Evolutionary conservation across 2,888 invertebrate genomes (phyloP).

Genomic region (Latrodectus elegans): DNA sequence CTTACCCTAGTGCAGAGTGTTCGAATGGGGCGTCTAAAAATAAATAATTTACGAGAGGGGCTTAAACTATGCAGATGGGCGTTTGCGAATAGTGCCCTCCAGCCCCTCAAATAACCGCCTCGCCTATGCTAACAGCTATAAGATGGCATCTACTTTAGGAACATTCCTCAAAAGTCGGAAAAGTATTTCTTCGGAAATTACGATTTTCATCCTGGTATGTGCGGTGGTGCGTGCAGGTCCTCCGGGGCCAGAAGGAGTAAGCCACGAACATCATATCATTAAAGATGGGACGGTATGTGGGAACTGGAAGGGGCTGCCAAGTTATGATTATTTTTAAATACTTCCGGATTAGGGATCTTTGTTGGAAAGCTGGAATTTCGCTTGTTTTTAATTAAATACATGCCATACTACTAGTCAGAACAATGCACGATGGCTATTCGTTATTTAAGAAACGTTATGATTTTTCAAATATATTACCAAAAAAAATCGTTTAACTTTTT

Average conservation of each 20-base stretch:
- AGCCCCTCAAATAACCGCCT: conserved; percentile 47
- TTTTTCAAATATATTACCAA: too few relatives aligned
- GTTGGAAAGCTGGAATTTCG: too few relatives aligned
- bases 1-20: neutral
- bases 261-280: neutral
- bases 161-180: conserved; percentile 62
- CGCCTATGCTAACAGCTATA: conserved; percentile 48
- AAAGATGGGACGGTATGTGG: neutral
- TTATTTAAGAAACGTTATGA: too few relatives aligned
- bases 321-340: neutral
- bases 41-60: conserved; percentile 46
- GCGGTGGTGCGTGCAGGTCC: neutral
- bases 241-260: neutral
- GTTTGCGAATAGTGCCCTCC: conserved; percentile 3
- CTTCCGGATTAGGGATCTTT: neutral
- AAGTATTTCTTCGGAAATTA: conserved; percentile 61
- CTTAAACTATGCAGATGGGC: conserved; percentile 51
- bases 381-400: too few relatives aligned
- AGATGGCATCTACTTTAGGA: conserved; percentile 45
- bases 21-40: conserved; percentile 25
- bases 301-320: neutral
- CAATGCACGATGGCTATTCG: too few relatives aligned
- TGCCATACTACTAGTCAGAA: too few relatives aligned
- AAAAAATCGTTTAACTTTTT: too few relatives aligned
- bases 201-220: conserved; percentile 51